Conservation (phyloP, 2,888 invertebrate genomes). For the Zaprionus lineosus region DNA sequence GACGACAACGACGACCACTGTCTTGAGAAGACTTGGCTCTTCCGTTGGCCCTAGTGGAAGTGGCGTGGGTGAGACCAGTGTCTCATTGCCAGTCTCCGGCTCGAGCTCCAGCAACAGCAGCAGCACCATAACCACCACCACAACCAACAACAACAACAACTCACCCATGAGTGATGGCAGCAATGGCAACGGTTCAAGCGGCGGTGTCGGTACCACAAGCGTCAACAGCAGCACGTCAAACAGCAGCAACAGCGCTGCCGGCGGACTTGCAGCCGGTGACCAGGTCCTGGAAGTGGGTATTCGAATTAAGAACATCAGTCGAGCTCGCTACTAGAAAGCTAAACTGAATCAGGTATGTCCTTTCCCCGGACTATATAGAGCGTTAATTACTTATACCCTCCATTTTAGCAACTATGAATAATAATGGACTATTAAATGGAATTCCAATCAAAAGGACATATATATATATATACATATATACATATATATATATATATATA, state of each 20-base stretch:
- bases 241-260: conserved; percentile 38
- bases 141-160: conserved; percentile 60
- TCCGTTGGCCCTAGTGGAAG: conserved; percentile 53
- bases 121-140: conserved; percentile 47
- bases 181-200: conserved; percentile 55
- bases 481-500: too few relatives aligned
- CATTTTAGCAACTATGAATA: too few relatives aligned
- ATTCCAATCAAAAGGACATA: too few relatives aligned
- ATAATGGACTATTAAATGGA: too few relatives aligned
- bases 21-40: conserved; percentile 58
- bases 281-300: conserved; percentile 82
- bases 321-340: conserved; percentile 71
- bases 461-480: too few relatives aligned
- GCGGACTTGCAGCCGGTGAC: conserved; percentile 51
- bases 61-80: conserved; percentile 36
- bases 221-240: conserved; percentile 39
- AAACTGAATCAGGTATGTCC: conserved; percentile 11
- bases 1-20: conserved; percentile 62
- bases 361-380: too few relatives aligned
- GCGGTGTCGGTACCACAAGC: conserved; percentile 32
- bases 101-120: conserved; percentile 43
- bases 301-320: conserved; percentile 81
- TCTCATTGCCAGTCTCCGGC: conserved; percentile 30
- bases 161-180: conserved; percentile 65
- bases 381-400: too few relatives aligned